A percentile compares a stretch with the other conserved stretches of the same genome.
Evolutionary conservation across 1,140 invertebrate genomes (phyloP).

Genomic region (Ptiloglossa arizonensis): DNA sequence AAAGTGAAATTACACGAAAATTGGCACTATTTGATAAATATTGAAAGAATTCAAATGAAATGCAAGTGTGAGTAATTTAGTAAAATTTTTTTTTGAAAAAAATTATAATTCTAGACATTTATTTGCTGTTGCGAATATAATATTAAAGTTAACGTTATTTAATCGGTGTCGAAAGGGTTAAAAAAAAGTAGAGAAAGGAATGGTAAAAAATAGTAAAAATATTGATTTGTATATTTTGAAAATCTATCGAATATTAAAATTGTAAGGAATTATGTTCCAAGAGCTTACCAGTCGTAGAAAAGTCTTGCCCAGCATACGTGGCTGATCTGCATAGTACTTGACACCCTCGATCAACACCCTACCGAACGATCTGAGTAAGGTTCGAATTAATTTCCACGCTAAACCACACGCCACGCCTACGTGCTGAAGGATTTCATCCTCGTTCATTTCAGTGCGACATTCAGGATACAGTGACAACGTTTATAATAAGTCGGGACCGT

Average conservation of each 20-base stretch:
- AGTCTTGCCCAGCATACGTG: slow-evolving; percentile 92
- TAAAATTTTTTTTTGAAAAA: no score
- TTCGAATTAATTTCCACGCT: slow-evolving; percentile 80
- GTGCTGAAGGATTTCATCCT: slow-evolving; percentile 53
- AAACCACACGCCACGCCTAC: slow-evolving; percentile 75
- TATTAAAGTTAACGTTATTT: no score
- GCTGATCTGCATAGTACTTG: slow-evolving; percentile 95
- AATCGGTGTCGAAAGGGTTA: no score
- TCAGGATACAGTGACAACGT: not conserved
- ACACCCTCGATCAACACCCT: slow-evolving; percentile 96
- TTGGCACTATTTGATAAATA: no score
- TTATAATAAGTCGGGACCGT: slow-evolving; percentile 2
- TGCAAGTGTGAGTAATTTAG: no score
- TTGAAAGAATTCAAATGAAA: no score
- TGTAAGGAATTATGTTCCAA: not conserved
- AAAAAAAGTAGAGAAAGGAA: no score
- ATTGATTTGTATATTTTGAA: no score
- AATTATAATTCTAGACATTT: no score
- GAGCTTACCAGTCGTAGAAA: slow-evolving; percentile 89
- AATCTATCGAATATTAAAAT: not conserved
- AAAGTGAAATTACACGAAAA: no score
- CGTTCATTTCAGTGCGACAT: slow-evolving; percentile 26
- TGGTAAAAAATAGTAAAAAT: no score
- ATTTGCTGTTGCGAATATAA: no score
- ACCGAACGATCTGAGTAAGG: slow-evolving; percentile 83